phyloP scores from a whole-genome alignment of 2,888 invertebrate genomes.

The Coecobrya sp. region DNA sequence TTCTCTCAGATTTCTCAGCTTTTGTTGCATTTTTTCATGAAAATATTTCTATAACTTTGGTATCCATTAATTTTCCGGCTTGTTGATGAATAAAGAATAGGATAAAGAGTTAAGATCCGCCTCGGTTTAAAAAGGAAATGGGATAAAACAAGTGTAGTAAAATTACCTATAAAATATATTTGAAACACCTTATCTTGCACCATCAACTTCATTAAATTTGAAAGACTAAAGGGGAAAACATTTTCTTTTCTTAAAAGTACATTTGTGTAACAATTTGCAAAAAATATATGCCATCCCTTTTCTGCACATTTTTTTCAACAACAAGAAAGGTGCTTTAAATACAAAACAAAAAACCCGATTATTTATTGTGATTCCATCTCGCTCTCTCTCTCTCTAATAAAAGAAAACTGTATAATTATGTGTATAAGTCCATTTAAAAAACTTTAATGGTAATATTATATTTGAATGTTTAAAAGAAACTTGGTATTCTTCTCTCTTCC shows the following conservation, averaged over 20 bases:
- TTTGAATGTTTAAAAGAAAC: conserved; percentile 1
- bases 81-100: background rate
- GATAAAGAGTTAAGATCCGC: background rate
- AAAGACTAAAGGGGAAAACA: background rate
- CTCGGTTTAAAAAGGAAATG: background rate
- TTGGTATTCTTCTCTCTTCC: conserved; percentile 30
- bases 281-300: background rate
- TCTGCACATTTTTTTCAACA: conserved; percentile 64
- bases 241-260: background rate
- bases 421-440: background rate
- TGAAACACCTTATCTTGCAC: conserved; percentile 11
- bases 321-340: conserved; percentile 50
- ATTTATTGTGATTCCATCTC: conserved; percentile 75
- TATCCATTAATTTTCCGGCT: background rate
- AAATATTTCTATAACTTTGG: background rate
- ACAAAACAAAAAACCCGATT: conserved; percentile 51
- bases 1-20: background rate
- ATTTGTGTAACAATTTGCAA: background rate
- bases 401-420: background rate
- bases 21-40: background rate
- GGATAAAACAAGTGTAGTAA: background rate
- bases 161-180: background rate
- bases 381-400: background rate
- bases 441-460: background rate
- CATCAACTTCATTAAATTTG: background rate